Evolutionary conservation across 1,140 invertebrate genomes (phyloP).

Genomic region (Tenebrio molitor): DNA sequence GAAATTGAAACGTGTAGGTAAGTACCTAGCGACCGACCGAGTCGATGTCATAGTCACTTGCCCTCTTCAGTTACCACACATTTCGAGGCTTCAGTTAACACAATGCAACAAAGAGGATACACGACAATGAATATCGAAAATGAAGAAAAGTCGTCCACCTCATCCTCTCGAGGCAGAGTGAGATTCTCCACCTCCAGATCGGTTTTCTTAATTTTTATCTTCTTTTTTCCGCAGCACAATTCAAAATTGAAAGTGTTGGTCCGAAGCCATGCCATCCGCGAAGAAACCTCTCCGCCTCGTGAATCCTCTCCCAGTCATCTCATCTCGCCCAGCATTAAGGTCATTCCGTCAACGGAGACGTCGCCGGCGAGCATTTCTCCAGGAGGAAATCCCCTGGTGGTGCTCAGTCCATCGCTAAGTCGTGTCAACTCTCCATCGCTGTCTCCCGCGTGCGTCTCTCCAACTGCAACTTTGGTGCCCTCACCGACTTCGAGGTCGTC

Average conservation of each 20-base stretch:
- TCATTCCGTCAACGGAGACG: conserved; percentile 60
- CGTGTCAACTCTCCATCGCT: conserved; percentile 43
- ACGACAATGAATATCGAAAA: conserved; percentile 59
- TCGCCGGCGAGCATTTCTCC: conserved; percentile 55
- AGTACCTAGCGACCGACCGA: not conserved
- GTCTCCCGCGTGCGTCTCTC: conserved; percentile 52
- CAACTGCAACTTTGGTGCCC: conserved; percentile 56
- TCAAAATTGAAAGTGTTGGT: conserved; percentile 87
- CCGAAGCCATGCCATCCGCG: conserved; percentile 89
- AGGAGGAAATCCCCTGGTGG: conserved; percentile 62
- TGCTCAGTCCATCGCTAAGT: conserved; percentile 60
- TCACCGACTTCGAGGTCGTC: conserved; percentile 53
- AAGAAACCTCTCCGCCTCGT: conserved; percentile 87
- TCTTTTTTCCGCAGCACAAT: no score
- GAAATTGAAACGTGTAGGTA: conserved; percentile 27
- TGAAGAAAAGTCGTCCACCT: conserved; percentile 47
- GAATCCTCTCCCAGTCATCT: conserved; percentile 71
- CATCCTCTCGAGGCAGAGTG: conserved; percentile 56
- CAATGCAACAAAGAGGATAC: conserved; percentile 60
- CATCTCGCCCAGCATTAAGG: conserved; percentile 61
- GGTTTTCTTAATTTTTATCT: no score
- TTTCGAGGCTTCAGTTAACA: conserved; percentile 53
- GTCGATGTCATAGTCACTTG: not conserved
- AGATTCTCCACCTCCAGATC: no score
- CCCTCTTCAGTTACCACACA: not conserved